A percentile compares a stretch with the other conserved stretches of the same genome.
Conservation (phyloP, 64 coral and sea anemone genomes). For the Stichodactyla mertensii region DNA sequence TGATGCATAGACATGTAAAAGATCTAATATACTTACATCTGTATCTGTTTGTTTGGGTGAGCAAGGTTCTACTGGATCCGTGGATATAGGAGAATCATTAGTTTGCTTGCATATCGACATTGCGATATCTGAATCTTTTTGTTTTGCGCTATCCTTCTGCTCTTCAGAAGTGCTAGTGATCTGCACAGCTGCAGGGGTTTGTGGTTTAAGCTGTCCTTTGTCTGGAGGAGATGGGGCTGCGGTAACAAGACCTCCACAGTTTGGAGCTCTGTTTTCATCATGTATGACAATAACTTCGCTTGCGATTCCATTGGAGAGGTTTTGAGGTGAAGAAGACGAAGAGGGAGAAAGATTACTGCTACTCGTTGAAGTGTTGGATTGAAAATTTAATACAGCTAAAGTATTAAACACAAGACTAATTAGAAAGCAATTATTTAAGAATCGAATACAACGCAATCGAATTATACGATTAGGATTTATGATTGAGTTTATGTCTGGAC, state of each 20-base stretch:
- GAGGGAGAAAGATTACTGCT: background rate
- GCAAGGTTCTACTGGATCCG: background rate
- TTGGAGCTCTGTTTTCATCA: background rate
- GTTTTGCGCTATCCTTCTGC: background rate
- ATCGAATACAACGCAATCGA: background rate
- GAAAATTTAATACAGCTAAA: conserved; percentile 34
- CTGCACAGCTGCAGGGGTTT: background rate
- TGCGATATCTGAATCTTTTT: background rate
- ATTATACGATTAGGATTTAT: background rate
- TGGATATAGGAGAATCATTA: background rate
- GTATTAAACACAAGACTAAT: background rate
- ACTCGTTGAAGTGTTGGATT: background rate
- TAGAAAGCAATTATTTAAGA: background rate
- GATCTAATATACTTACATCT: background rate
- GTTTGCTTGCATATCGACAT: background rate
- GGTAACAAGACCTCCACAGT: conserved; percentile 70
- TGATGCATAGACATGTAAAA: too few species aligned
- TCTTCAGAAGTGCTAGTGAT: background rate
- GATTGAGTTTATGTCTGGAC: background rate
- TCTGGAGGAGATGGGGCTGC: conserved; percentile 72
- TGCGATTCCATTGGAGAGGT: background rate
- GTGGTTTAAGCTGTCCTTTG: background rate
- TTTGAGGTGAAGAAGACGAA: background rate
- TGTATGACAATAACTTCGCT: background rate
- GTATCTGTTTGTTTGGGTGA: background rate